Base-by-base conservation (phyloP, 2,113 vertebrate species). In the Corydoras maculifer region DNA sequence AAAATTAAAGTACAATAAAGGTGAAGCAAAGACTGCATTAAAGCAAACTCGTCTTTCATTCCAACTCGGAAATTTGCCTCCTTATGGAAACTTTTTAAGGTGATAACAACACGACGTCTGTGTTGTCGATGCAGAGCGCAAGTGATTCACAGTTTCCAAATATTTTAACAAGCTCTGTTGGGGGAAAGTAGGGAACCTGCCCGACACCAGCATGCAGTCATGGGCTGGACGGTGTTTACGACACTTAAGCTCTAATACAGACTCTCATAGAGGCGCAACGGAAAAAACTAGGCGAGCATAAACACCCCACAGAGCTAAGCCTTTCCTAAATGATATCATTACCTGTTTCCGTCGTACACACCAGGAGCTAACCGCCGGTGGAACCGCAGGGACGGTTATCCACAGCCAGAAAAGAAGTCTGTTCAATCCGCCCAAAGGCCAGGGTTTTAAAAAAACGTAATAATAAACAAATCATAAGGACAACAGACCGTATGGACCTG, bases 71-170 rank as follows among this genome's bases (percentile, higher is more conserved):
- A 58, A 9, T 68, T 60, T n/a, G 14, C 50, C n/a, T 60, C n/a
- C 43, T 50, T 15, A 60, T 58, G 70, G 65, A 79, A 75, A 72
- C 65, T 61, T 32, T 43, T 35, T 13, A 58, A 69, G 35, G 61
- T 72, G 53, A 63, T 14, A 72, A 4, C 15, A 60, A 58, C 3
- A 57, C 57, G 53, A 15, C 59, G 57, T 43, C 58, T 77, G 71
- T 65, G 58, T 72, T 77, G 61, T 77, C 59, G 54, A 35, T 25
- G 32, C 70, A 77, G 43, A 48, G 25, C 48, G 30, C 55, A 70
- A 60, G 51, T 80, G 79, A 80, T 80, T 80, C 79, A 80, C 66
- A 60, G 54, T 75, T 78, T 77, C 78, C 75, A 58, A 25, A 3
- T 15, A 10, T 13, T 77, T 80, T 80, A 70, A 80, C 70, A 69